Conservation (phyloP, 2,797 vertebrate species). For the Psittacula echo region DNA sequence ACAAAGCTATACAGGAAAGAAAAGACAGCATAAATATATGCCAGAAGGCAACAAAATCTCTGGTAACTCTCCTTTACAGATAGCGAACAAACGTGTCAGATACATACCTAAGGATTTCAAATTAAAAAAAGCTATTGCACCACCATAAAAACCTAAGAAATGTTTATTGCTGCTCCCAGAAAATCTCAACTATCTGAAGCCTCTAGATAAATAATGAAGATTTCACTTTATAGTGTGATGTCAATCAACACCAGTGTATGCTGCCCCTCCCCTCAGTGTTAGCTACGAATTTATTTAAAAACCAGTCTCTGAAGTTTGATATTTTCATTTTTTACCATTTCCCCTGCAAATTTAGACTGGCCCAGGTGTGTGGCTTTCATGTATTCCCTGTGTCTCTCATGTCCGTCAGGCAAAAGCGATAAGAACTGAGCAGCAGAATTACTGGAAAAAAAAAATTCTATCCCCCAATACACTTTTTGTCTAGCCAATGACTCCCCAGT, state of each 20-base stretch:
- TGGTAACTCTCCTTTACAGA: not conserved
- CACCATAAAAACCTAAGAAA: not conserved
- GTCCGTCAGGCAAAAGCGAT: not conserved
- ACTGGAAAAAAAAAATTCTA: not conserved
- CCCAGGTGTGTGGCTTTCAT: not conserved
- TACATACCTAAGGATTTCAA: not conserved
- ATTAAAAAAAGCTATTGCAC: not conserved
- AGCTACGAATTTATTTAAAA: not conserved
- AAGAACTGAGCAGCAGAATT: not conserved
- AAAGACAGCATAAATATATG: not conserved
- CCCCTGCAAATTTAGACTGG: not conserved
- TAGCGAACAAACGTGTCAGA: not conserved
- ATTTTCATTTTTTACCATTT: not conserved
- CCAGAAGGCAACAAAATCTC: not conserved
- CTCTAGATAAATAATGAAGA: not conserved
- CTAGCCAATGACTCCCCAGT: too few species aligned
- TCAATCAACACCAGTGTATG: not conserved
- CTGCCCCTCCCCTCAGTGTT: not conserved
- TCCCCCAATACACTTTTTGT: not conserved
- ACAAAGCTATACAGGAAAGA: not conserved
- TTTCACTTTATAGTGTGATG: not conserved
- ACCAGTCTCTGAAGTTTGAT: not conserved
- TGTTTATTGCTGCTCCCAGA: not conserved
- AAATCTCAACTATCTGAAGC: not conserved
- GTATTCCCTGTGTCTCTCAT: not conserved